These are phyloP conservation scores for Artemia sinica DNA, from an alignment of 2,888 invertebrate species.

Conservation along the genomic window DNA sequence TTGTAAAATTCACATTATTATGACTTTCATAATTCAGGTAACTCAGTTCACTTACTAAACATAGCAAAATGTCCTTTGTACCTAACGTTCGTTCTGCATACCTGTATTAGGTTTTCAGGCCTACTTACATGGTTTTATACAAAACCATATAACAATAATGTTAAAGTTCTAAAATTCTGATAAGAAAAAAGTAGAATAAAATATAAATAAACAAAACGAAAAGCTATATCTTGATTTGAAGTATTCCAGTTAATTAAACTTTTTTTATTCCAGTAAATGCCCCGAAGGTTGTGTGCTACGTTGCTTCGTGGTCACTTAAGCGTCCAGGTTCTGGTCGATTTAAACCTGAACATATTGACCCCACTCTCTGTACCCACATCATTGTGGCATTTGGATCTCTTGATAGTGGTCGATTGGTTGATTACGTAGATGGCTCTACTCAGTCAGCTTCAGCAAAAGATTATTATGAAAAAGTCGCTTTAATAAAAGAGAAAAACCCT, in stretches of 20 bases:
- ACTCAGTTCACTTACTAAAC: too few species aligned
- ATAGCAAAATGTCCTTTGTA: too few species aligned
- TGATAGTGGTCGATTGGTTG: conserved; percentile 56
- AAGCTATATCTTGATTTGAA: neutral
- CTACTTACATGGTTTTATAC: too few species aligned
- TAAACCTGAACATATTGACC: conserved; percentile 69
- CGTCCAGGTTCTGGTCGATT: conserved; percentile 73
- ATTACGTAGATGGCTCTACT: conserved; percentile 39
- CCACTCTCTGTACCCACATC: conserved; percentile 77
- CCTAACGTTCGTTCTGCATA: too few species aligned
- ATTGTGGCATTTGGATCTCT: conserved; percentile 87
- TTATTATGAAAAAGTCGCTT: conserved; percentile 58
- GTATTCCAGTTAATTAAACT: neutral
- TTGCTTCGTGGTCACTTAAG: conserved; percentile 91
- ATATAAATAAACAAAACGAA: too few species aligned
- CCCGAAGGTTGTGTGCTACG: conserved; percentile 60
- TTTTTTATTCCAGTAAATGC: conserved; percentile 23
- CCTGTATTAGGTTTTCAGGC: too few species aligned
- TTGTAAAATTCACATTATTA: too few species aligned
- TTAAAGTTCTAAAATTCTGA: too few species aligned
- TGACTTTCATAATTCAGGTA: too few species aligned
- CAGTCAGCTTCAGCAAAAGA: conserved; percentile 3
- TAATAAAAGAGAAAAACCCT: conserved; percentile 68
- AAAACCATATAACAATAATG: too few species aligned
- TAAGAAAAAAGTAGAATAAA: too few species aligned